Evolutionary conservation across 2,888 invertebrate genomes (phyloP).

Genomic region (Yponomeuta evonymella): DNA sequence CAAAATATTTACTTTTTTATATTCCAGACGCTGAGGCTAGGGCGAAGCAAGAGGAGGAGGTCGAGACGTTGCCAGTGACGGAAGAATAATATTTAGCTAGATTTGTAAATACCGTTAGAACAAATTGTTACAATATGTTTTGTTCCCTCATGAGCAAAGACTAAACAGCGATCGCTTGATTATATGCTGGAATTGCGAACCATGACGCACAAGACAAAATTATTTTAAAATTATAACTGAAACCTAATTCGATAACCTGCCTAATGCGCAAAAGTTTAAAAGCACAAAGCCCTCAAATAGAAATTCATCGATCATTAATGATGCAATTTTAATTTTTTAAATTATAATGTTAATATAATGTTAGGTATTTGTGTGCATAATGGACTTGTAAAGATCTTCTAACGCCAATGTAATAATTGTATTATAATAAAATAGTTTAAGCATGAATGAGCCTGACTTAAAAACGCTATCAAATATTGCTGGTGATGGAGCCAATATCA

Average conservation of each 20-base stretch:
- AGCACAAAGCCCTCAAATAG: not conserved
- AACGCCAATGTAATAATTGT: conserved; percentile 2
- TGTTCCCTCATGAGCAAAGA: conserved; percentile 56
- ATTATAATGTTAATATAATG: too few species aligned
- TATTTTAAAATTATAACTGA: not conserved
- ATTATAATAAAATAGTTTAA: not conserved
- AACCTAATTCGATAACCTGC: not conserved
- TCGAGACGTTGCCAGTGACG: conserved; percentile 33
- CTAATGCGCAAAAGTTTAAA: not conserved
- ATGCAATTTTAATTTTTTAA: not conserved
- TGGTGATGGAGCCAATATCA: conserved; percentile 47
- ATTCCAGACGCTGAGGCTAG: conserved; percentile 73
- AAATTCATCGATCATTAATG: not conserved
- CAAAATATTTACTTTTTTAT: not conserved
- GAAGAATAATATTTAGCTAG: conserved; percentile 75
- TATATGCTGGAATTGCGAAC: conserved; percentile 1
- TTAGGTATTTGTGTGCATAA: not conserved
- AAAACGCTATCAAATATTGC: conserved; percentile 34
- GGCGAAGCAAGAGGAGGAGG: conserved; percentile 64
- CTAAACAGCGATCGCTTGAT: conserved; percentile 33
- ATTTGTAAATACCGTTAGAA: conserved; percentile 69
- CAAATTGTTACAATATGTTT: conserved; percentile 62
- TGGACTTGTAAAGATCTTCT: conserved; percentile 10
- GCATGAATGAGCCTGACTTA: conserved; percentile 2
- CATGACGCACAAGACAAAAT: not conserved